Evolutionary conservation across 2,113 vertebrate genomes (phyloP), one percentile per base, ranked within the genome.

Genomic region (Centropristis striata): DNA sequence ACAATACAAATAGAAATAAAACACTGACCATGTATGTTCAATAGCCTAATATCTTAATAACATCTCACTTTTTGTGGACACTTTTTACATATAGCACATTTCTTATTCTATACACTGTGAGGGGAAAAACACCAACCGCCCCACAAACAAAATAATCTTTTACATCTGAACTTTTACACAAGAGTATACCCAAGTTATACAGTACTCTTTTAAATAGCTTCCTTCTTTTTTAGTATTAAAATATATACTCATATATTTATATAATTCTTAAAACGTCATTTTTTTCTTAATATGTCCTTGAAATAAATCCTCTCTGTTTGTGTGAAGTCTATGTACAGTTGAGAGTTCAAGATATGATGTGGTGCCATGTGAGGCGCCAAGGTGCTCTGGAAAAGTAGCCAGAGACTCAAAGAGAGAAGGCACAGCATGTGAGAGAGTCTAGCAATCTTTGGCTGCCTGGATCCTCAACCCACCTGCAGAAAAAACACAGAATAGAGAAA

Each of bases 191-290:
- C 92, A 95, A 93, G 93, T 95, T 94, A 96, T 95, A 95, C 95
- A 95, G 94, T 95, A 95, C 95, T 94, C 93, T 93, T 95, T 95
- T 96, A 96, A 96, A 96, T 95, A 95, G 92, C 92, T 95, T 95
- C 92, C 94, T 94, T 94, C 90, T 93, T 93, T 92, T 95, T 96
- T 95, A 94, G 95, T 95, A 95, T 94, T 95, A 94, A 95, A 94
- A 96, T 95, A 96, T 95, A 95, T 95, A 94, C 92, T 93, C 92
- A 94, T 95, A 94, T 79, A 95, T 94, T 94, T 92, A 95, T 94
- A 92, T 91, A 91, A 91, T 92, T 94, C 79, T 93, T 91, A 91
- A 89, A 93, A 93, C 21, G 68, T 86, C 76, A 37, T 44, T 84
- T 89, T 82, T 68, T 85, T 67, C 81, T 91, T 89, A 88, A 90